Base-by-base conservation (phyloP, 2,888 invertebrate genomes). In the Sinhomidia bicolor region DNA sequence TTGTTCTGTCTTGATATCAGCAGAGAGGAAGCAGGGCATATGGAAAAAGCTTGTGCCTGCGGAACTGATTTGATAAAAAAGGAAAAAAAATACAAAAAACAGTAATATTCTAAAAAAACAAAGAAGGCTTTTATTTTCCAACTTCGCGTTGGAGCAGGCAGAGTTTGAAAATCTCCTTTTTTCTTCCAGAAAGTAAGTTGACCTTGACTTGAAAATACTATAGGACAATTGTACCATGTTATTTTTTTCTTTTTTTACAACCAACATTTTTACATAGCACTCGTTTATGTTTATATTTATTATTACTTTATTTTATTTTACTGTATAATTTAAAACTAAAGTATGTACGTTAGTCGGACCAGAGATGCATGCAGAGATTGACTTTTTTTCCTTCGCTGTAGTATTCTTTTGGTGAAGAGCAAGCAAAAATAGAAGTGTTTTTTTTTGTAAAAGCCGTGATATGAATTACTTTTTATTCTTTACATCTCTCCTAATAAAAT, bases 1-100 rank as follows among this genome's bases (percentile, higher is more conserved):
- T 23, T 23, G 17, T 60, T 26, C n/a, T 60, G 0, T 60, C 1
- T 60, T 23, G 0, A 20, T 17, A n/a, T n/a, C 23, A 60, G 60
- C 54, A 54, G n/a, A 17, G n/a, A n/a, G 1, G n/a, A 5, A 5
- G 20, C 5, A 60, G 23, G 23, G 23, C 20, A 65, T 32, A 65
- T 54, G 44, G 44, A 12, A 60, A 60, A 60, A 60, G 60, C 23
- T 60, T 65, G 4, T 32, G 65, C 65, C 32, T 65, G 65, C 32
- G 32, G 65, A 65, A 65, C 65, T 65, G 65, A 65, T 65, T 65
- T 65, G 65, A 65, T 65, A 60, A 60, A 60, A 65, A n/a, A 65
- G 26, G 60, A 23, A 60, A 23, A 23, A 17, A 54, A 3, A 4
- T 20, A 17, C 4, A n/a, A 12, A 47, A 47, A 47, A 47, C 47